A percentile compares a stretch with the other conserved stretches of the same genome.
phyloP scores from a whole-genome alignment of 1,140 invertebrate genomes.

The Gonatopus flavifemur region DNA sequence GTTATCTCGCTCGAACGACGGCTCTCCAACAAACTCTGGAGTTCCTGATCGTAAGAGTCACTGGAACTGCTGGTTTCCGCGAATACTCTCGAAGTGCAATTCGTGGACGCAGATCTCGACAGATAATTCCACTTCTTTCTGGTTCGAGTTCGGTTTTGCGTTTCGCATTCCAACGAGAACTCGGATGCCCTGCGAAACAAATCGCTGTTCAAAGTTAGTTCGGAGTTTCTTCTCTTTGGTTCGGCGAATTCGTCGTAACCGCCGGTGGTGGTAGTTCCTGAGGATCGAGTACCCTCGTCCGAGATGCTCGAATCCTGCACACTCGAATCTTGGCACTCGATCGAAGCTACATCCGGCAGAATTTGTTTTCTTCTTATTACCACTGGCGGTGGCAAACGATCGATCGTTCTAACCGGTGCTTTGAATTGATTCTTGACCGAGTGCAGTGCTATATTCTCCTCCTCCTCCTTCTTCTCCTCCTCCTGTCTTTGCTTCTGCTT shows the following conservation, averaged over 20 bases:
- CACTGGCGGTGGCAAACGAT: constrained; percentile 42
- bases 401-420: constrained; percentile 5
- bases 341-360: constrained; percentile 8
- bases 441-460: constrained; percentile 34
- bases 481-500: no score
- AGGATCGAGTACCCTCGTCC: constrained; percentile 32
- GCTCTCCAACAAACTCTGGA: constrained; percentile 4
- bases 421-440: constrained; percentile 29
- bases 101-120: constrained; percentile 36
- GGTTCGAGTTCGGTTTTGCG: background rate
- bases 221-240: background rate
- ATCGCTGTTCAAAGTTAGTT: no score
- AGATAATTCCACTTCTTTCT: constrained; percentile 29
- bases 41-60: constrained; percentile 27
- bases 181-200: background rate
- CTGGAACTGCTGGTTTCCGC: constrained; percentile 23
- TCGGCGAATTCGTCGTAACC: constrained; percentile 13
- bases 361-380: constrained; percentile 46
- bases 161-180: constrained; percentile 3
- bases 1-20: constrained; percentile 1
- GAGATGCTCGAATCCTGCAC: constrained; percentile 30
- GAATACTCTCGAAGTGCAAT: constrained; percentile 26
- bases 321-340: constrained; percentile 22
- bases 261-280: no score
- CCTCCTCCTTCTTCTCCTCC: constrained; percentile 31